These are phyloP conservation scores for Danio albolineatus DNA, from an alignment of 2,797 vertebrate genomes.

Conservation along the genomic window DNA sequence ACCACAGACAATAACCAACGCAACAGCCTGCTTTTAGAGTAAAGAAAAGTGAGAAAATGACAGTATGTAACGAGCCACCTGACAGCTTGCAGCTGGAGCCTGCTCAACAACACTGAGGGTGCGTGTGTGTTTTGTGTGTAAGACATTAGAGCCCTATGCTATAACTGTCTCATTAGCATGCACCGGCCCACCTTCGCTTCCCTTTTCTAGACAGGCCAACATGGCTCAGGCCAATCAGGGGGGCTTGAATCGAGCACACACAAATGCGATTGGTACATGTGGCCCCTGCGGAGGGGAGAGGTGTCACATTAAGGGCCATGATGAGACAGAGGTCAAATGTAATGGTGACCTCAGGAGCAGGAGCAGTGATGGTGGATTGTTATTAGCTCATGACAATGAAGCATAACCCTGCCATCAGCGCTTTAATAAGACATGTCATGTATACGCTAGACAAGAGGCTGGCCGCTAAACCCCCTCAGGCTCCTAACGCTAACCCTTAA, in stretches of 20 bases:
- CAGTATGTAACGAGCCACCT: slow-evolving; percentile 79
- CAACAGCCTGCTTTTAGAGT: neutral
- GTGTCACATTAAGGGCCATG: slow-evolving; percentile 70
- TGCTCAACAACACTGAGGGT: slow-evolving; percentile 81
- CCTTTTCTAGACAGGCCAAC: slow-evolving; percentile 82
- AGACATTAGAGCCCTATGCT: slow-evolving; percentile 94
- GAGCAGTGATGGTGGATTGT: slow-evolving; percentile 81
- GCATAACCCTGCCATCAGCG: slow-evolving; percentile 73
- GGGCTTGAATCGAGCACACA: slow-evolving; percentile 29
- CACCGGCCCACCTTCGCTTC: slow-evolving; percentile 97
- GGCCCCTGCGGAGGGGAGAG: slow-evolving; percentile 37
- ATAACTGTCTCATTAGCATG: slow-evolving; percentile 99
- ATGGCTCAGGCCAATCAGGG: slow-evolving; percentile 75
- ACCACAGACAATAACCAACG: neutral
- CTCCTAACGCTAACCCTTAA: slow-evolving; percentile 71
- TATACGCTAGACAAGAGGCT: slow-evolving; percentile 73
- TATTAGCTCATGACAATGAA: slow-evolving; percentile 80
- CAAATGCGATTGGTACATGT: slow-evolving; percentile 47
- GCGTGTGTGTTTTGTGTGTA: slow-evolving; percentile 58
- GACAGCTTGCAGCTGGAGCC: slow-evolving; percentile 97
- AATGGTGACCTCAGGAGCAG: slow-evolving; percentile 78
- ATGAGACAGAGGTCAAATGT: slow-evolving; percentile 84
- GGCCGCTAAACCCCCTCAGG: slow-evolving; percentile 35
- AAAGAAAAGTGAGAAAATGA: slow-evolving; percentile 80
- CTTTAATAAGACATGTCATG: slow-evolving; percentile 72